A percentile compares a stretch with the other conserved stretches of the same genome.
phyloP scores from a whole-genome alignment of 2,888 invertebrate species.

The Lysandra coridon region DNA sequence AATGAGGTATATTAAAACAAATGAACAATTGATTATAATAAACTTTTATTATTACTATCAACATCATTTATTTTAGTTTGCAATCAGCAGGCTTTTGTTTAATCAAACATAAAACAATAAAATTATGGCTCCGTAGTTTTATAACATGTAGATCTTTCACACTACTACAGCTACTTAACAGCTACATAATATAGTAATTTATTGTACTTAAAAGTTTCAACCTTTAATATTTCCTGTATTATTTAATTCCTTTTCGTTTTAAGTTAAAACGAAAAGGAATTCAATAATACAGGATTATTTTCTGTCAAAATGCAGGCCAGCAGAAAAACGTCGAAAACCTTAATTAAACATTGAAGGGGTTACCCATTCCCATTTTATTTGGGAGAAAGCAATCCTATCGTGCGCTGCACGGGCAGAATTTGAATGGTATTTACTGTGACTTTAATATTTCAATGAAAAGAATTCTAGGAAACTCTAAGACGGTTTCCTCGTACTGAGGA shows the following conservation, averaged over 20 bases:
- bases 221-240: too few species aligned
- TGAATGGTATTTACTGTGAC: slow-evolving; percentile 25
- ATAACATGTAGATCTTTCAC: background rate
- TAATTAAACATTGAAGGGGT: slow-evolving; percentile 20
- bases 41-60: background rate
- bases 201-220: background rate
- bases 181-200: background rate
- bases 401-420: slow-evolving; percentile 10
- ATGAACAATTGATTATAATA: background rate
- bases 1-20: background rate
- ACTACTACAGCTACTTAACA: background rate
- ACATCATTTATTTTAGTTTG: background rate
- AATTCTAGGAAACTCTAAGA: background rate
- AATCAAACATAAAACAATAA: too few species aligned
- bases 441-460: slow-evolving; percentile 23
- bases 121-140: background rate
- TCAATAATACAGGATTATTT: background rate
- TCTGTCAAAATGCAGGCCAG: background rate
- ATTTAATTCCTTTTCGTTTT: too few species aligned
- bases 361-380: slow-evolving; percentile 9
- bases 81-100: background rate
- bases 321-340: background rate
- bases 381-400: slow-evolving; percentile 4
- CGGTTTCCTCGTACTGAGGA: slow-evolving; percentile 21
- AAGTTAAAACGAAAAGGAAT: background rate